Evolutionary conservation across 2,113 vertebrate species (phyloP).

Genomic region (Cyprinodon brontotheroides): DNA sequence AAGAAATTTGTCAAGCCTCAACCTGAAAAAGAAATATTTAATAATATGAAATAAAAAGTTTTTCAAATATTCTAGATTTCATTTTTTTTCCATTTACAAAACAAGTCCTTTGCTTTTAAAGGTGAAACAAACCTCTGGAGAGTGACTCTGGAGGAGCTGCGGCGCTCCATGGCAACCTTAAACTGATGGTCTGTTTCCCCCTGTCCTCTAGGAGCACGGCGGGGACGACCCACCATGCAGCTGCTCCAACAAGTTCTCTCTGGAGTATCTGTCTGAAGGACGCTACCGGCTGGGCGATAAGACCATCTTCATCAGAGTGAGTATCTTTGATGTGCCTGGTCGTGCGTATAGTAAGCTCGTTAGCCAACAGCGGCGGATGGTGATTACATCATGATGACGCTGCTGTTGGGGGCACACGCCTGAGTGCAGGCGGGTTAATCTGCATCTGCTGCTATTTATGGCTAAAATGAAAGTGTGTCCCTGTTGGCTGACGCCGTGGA

Average conservation of each 20-base stretch:
- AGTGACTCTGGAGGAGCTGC: background rate
- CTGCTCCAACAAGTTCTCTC: constrained; percentile 93
- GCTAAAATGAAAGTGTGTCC: background rate
- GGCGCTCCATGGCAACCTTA: no score
- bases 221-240: constrained; percentile 93
- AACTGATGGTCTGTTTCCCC: background rate
- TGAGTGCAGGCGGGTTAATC: constrained; percentile 7
- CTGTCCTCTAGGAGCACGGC: constrained; percentile 82
- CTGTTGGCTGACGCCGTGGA: background rate
- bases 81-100: no score
- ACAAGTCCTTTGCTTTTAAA: no score
- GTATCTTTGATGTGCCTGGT: constrained; percentile 38
- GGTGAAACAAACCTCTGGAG: no score
- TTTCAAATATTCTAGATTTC: no score
- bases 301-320: constrained; percentile 97
- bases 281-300: constrained; percentile 96
- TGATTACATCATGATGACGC: constrained; percentile 51
- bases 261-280: constrained; percentile 97
- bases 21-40: no score
- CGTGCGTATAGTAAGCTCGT: constrained; percentile 48
- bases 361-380: constrained; percentile 17
- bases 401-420: constrained; percentile 3
- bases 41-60: no score
- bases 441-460: constrained; percentile 9
- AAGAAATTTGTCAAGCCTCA: no score